Percentiles rank a stretch among this genome's conserved stretches.
Conservation (phyloP, 2,888 invertebrate species). For the Gari tellinella region DNA sequence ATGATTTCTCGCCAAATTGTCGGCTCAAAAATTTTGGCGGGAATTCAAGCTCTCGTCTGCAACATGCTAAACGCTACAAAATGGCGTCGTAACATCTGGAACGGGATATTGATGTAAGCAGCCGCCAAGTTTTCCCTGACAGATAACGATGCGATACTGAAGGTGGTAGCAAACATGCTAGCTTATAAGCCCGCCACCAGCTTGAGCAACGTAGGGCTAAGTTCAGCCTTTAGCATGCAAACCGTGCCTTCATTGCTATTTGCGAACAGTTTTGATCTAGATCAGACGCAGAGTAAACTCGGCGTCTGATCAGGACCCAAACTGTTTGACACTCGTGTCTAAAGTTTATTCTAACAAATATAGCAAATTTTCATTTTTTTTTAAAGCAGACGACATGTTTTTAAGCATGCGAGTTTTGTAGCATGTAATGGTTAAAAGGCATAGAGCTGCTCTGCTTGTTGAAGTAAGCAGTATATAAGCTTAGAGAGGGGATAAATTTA, state of each 20-base stretch:
- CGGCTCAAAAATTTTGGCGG: slow-evolving; percentile 30
- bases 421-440: no score
- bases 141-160: slow-evolving; percentile 1
- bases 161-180: slow-evolving; percentile 3
- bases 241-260: not conserved
- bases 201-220: slow-evolving; percentile 1
- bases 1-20: slow-evolving; percentile 26
- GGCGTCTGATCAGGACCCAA: no score
- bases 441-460: no score
- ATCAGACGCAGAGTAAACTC: no score
- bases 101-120: slow-evolving; percentile 17
- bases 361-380: no score
- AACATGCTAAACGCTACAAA: slow-evolving; percentile 21
- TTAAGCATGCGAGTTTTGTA: no score
- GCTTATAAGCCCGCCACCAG: not conserved
- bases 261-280: not conserved
- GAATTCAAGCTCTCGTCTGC: slow-evolving; percentile 38
- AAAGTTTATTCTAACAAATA: not conserved
- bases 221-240: not conserved
- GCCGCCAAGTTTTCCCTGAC: slow-evolving; percentile 1
- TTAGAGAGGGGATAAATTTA: no score
- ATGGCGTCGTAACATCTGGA: slow-evolving; percentile 57
- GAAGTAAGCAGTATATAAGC: no score
- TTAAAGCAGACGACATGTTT: no score
- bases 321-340: no score